A percentile compares a stretch with the other conserved stretches of the same genome.
Evolutionary conservation across 2,888 invertebrate species (phyloP).

Genomic region (Parnassius apollo): DNA sequence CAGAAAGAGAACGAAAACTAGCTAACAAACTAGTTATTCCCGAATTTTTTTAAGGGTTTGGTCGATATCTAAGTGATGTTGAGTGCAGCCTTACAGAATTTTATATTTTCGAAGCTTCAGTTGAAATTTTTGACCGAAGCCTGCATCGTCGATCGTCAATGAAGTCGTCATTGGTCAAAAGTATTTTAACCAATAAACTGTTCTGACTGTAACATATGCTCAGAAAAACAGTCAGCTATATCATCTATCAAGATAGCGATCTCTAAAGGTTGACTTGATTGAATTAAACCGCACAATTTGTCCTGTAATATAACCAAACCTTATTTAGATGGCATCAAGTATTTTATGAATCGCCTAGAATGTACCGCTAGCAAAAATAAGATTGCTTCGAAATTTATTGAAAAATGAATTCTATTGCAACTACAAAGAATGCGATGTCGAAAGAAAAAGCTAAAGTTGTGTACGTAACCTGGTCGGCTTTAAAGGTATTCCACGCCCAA

Average conservation of each 20-base stretch:
- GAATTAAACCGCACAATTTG: constrained; percentile 25
- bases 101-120: too few relatives aligned
- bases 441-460: background rate
- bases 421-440: background rate
- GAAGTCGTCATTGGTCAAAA: too few relatives aligned
- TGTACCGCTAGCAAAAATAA: background rate
- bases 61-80: too few relatives aligned
- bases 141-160: too few relatives aligned
- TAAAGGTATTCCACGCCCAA: constrained; percentile 1
- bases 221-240: constrained; percentile 9
- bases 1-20: too few relatives aligned
- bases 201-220: background rate
- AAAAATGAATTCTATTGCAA: constrained; percentile 3
- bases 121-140: too few relatives aligned
- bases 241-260: constrained; percentile 25
- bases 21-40: too few relatives aligned
- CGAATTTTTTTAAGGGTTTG: too few relatives aligned
- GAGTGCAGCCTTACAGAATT: too few relatives aligned
- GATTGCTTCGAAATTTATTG: background rate
- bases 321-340: constrained; percentile 19
- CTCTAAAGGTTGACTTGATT: constrained; percentile 18
- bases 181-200: too few relatives aligned
- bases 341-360: constrained; percentile 11
- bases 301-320: constrained; percentile 20
- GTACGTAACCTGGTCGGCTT: background rate